These are phyloP conservation scores for Dryadula phaetusa DNA, from an alignment of 2,888 invertebrate species.

Conservation along the genomic window DNA sequence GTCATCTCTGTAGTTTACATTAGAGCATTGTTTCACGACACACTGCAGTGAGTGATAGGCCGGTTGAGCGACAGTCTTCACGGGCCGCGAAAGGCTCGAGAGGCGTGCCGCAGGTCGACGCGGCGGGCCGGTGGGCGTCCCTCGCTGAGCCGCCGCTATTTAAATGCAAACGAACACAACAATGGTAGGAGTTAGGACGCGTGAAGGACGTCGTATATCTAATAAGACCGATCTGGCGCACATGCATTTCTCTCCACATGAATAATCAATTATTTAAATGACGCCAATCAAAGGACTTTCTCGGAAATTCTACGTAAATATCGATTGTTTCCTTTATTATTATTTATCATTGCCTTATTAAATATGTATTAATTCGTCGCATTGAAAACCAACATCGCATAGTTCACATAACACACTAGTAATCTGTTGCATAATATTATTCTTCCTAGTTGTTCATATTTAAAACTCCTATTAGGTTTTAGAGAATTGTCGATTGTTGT, in stretches of 20 bases:
- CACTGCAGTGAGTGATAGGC: conserved; percentile 39
- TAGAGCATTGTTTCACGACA: conserved; percentile 36
- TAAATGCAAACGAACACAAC: conserved; percentile 80
- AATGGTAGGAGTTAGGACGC: conserved; percentile 83
- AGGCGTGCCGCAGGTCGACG: conserved; percentile 61
- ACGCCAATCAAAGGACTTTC: conserved; percentile 74
- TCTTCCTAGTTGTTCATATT: conserved; percentile 82
- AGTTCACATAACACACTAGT: conserved; percentile 64
- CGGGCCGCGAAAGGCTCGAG: conserved; percentile 58
- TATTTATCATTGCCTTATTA: conserved; percentile 47
- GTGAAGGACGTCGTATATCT: conserved; percentile 82
- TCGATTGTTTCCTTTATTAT: conserved; percentile 59
- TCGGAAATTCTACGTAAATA: conserved; percentile 60
- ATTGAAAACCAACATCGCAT: conserved; percentile 68
- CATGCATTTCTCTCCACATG: conserved; percentile 79
- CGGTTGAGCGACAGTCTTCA: conserved; percentile 37
- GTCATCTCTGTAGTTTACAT: conserved; percentile 36
- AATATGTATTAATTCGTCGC: conserved; percentile 50
- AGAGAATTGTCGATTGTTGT: conserved; percentile 80
- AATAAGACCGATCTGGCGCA: conserved; percentile 76
- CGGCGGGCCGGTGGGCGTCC: conserved; percentile 69
- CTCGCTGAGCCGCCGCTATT: conserved; percentile 71
- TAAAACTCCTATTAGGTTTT: conserved; percentile 82
- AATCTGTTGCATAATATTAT: conserved; percentile 83
- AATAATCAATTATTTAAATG: conserved; percentile 84